Evolutionary conservation across 2,888 invertebrate genomes (phyloP), one percentile per base, ranked within the genome.

Genomic region (Ditylenchus weischeri): DNA sequence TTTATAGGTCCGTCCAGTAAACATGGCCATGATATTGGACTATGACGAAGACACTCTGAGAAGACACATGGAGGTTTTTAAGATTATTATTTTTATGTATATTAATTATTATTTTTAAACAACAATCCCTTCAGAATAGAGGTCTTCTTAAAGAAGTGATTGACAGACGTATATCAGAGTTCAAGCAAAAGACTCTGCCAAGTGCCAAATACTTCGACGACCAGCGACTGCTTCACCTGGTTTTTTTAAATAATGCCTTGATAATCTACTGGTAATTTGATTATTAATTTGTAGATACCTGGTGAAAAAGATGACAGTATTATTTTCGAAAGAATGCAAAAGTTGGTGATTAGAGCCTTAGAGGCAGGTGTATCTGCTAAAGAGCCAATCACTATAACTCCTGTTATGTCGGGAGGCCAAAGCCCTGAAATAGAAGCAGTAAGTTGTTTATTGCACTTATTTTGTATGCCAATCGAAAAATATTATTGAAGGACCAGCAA

Each of bases 181-280:
- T 82, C 76, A 82, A 80, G 66, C 75, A 77, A 70, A 83, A 83
- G 64, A 83, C 83, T 7, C 71, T 83, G 47, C 83, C 83, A 3
- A 79, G 79, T 10, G 83, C 83, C 15, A 83, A 83, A 64, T 83
- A 82, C 71, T 83, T 83, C 60, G 83, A 83, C 65, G 83, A 83
- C 63, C 80, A 81, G 57, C 75, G 78, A 61, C 66, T 83, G 38
- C 75, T 83, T 36, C 81, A 83, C 68, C 66, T 83, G 73, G 81
- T 81, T 51, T 13, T 64, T 59, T 19, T n/a, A 23, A 23, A 15
- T n/a, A 47, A 10, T 29, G 10, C 11, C 23, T 10, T 11, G 2
- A 43, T 5, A 29, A 50, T 48, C 18, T 15, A 19, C 15, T 10
- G 6, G 38, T 5, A 65, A 59, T 21, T 35, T 18, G 8, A 5